phyloP scores from a whole-genome alignment of 2,888 invertebrate genomes.

The Ganaspis brasiliensis region DNA sequence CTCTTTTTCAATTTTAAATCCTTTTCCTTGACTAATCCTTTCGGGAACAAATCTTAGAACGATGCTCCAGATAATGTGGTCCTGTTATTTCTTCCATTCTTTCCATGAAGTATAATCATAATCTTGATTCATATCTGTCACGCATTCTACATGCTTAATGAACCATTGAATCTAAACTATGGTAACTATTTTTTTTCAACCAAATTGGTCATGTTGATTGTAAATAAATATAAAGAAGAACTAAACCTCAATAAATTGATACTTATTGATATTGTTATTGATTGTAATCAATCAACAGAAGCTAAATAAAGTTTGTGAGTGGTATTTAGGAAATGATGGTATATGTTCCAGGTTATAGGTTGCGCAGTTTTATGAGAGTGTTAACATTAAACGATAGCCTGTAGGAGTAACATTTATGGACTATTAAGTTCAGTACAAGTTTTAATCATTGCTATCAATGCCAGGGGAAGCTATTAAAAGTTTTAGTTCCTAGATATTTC shows the following conservation, averaged over 20 bases:
- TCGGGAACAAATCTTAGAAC: no score
- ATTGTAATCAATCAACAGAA: neutral
- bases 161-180: neutral
- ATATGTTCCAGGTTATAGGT: slow-evolving; percentile 17
- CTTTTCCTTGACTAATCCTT: no score
- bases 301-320: neutral
- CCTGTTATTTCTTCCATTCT: neutral
- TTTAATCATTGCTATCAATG: slow-evolving; percentile 42
- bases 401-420: slow-evolving; percentile 19
- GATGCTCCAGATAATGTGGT: no score
- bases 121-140: slow-evolving; percentile 21
- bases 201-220: no score
- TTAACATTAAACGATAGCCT: slow-evolving; percentile 15
- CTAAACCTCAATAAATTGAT: no score
- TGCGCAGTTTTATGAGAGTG: slow-evolving; percentile 20
- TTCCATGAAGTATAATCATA: no score
- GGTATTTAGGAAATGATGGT: slow-evolving; percentile 1
- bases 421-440: slow-evolving; percentile 24
- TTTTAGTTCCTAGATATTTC: slow-evolving; percentile 33
- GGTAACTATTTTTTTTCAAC: neutral
- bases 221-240: no score
- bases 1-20: no score
- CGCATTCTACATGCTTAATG: neutral
- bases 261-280: no score
- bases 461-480: slow-evolving; percentile 29